These are phyloP conservation scores for Hyaena hyaena DNA, from an alignment of 2,113 vertebrate genomes.

Conservation along the genomic window DNA sequence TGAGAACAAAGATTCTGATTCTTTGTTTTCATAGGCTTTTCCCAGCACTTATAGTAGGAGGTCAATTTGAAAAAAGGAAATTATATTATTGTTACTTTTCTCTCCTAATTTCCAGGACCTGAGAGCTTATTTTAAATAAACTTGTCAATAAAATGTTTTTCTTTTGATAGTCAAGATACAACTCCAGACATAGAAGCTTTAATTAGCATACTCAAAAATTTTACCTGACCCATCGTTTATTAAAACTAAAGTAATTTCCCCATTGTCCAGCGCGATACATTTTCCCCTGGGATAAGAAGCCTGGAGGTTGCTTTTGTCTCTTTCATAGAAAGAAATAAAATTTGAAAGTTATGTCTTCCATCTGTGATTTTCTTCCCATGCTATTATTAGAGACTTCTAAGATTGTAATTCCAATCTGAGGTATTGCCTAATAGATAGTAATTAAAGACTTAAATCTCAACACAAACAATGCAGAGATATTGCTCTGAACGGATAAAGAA, in stretches of 20 bases:
- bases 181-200: not conserved
- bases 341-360: not conserved
- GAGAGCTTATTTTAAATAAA: constrained; percentile 5
- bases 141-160: not conserved
- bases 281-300: not conserved
- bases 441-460: constrained; percentile 72
- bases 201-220: constrained; percentile 46
- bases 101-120: not conserved
- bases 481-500: constrained; percentile 40
- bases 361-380: not conserved
- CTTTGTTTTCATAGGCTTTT: constrained; percentile 20
- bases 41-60: not conserved
- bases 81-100: not conserved
- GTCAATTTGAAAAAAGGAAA: not conserved
- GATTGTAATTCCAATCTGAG: not conserved
- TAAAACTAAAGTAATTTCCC: constrained; percentile 23
- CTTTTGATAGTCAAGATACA: not conserved
- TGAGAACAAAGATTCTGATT: not conserved
- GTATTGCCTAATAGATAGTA: constrained; percentile 49
- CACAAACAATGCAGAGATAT: constrained; percentile 32
- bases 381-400: constrained; percentile 12
- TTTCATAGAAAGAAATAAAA: constrained; percentile 14
- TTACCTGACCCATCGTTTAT: constrained; percentile 20
- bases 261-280: not conserved
- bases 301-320: constrained; percentile 5